Conservation (phyloP, 2,113 vertebrate species). For the Oenanthe oenanthe region DNA sequence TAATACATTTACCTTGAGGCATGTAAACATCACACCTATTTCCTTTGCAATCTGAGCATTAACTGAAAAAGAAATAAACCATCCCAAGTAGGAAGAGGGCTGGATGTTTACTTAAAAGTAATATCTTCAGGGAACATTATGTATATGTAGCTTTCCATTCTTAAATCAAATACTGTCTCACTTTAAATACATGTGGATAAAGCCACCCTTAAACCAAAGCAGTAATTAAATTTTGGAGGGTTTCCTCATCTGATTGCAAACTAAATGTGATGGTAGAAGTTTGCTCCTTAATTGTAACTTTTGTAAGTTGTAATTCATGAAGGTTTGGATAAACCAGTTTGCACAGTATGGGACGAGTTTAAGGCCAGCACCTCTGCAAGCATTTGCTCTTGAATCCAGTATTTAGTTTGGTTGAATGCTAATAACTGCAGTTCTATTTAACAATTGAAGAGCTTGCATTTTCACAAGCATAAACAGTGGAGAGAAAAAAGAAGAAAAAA, state of each 20-base stretch:
- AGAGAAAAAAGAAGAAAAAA: not conserved
- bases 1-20: conserved; percentile 54
- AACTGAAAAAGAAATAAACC: conserved; percentile 61
- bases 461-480: not conserved
- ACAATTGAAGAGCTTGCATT: not conserved
- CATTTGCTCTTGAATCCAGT: not conserved
- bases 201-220: not conserved
- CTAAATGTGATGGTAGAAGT: not conserved
- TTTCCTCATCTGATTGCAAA: not conserved
- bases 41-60: conserved; percentile 62
- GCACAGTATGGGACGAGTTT: not conserved
- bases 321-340: not conserved
- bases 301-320: not conserved
- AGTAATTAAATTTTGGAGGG: not conserved
- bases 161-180: not conserved
- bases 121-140: not conserved
- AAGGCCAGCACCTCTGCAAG: not conserved
- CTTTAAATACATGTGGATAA: not conserved
- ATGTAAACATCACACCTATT: conserved; percentile 62
- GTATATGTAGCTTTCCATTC: not conserved
- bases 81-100: not conserved
- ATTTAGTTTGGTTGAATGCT: not conserved
- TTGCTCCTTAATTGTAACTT: not conserved
- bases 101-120: conserved; percentile 25
- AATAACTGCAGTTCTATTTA: not conserved